A percentile compares a stretch with the other conserved stretches of the same genome.
phyloP scores from a whole-genome alignment of 2,888 invertebrate species.

The Drosophila meridionalis region DNA sequence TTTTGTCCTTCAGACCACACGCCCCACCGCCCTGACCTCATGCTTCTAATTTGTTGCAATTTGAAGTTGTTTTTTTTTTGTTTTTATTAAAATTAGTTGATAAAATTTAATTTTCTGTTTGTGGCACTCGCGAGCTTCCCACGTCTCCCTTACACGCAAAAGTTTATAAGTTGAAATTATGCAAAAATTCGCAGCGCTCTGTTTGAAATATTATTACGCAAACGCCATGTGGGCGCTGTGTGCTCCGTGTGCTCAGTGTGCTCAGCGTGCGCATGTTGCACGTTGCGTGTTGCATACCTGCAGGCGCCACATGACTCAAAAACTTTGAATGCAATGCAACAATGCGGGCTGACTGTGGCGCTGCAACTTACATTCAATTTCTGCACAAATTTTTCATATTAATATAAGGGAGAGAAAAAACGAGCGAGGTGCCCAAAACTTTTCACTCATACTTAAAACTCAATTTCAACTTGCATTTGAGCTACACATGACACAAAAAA shows the following conservation, averaged over 20 bases:
- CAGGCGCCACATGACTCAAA: slow-evolving; percentile 54
- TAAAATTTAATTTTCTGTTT: slow-evolving; percentile 67
- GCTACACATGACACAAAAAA: slow-evolving; percentile 5
- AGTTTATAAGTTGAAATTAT: slow-evolving; percentile 76
- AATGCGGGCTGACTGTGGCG: slow-evolving; percentile 50
- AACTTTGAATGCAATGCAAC: slow-evolving; percentile 56
- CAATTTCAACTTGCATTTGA: slow-evolving; percentile 46
- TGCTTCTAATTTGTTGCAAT: slow-evolving; percentile 69
- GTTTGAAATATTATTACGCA: slow-evolving; percentile 71
- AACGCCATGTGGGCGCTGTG: slow-evolving; percentile 57
- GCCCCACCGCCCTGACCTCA: not conserved
- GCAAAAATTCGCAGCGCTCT: slow-evolving; percentile 63
- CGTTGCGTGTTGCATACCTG: slow-evolving; percentile 60
- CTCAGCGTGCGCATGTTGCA: slow-evolving; percentile 43
- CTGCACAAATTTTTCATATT: slow-evolving; percentile 56
- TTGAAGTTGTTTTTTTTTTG: slow-evolving; percentile 40
- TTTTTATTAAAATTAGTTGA: slow-evolving; percentile 68
- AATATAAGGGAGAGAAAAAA: slow-evolving; percentile 18
- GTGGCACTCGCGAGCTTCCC: slow-evolving; percentile 38
- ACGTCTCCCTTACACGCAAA: slow-evolving; percentile 30
- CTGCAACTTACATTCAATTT: slow-evolving; percentile 72
- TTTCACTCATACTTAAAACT: slow-evolving; percentile 52
- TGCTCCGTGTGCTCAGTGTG: slow-evolving; percentile 23
- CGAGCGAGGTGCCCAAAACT: slow-evolving; percentile 34
- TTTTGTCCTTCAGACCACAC: not conserved